Base-by-base conservation (phyloP, 2,888 invertebrate species). In the Spilosoma lubricipeda region DNA sequence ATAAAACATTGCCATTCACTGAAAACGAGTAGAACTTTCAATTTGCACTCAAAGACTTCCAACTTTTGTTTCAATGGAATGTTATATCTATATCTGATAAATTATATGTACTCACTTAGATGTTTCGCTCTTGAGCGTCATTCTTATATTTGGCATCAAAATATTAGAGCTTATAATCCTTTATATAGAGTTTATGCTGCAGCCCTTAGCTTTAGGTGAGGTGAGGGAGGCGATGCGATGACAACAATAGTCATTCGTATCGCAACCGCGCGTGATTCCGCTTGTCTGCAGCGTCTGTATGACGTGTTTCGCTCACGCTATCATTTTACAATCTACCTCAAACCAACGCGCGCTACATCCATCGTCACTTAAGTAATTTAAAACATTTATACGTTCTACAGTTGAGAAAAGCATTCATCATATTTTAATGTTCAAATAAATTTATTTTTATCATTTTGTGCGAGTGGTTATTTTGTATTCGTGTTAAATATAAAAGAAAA, bases 231-330 rank as follows among this genome's bases (percentile, higher is more conserved):
- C 80, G 71, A 73, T 77, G 81, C 80, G 71, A 72, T 77, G 79
- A 82, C 76, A 80, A 78, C 80, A 84, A 79, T 74, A 80, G 73
- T 81, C 85, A 86, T 77, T 86, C 85, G 82, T 80, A 80, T 75
- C 72, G 67, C 48, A 78, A 56, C 72, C 81, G 86, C 80, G 80
- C 72, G 77, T 83, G 81, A 48, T 75, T 70, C 45, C 72, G 79
- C 80, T 74, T 69, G 67, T 80, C 72, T 71, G 42, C 68, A 65
- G 70, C 73, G 39, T 69, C 70, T 36, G 30, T 48, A 15, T 30
- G 23, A 71, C 36, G 20, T 42, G 27, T 18, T 64, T 27, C 75
- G 52, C n/a, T 72, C 63, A 66, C 66, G 71, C 63, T 73, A 69
- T 67, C 70, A 69, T 56, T 76, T 74, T 73, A 71, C 42, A 63